These are phyloP conservation scores for Philereme transversata DNA, from an alignment of 2,888 invertebrate genomes.

Conservation along the genomic window DNA sequence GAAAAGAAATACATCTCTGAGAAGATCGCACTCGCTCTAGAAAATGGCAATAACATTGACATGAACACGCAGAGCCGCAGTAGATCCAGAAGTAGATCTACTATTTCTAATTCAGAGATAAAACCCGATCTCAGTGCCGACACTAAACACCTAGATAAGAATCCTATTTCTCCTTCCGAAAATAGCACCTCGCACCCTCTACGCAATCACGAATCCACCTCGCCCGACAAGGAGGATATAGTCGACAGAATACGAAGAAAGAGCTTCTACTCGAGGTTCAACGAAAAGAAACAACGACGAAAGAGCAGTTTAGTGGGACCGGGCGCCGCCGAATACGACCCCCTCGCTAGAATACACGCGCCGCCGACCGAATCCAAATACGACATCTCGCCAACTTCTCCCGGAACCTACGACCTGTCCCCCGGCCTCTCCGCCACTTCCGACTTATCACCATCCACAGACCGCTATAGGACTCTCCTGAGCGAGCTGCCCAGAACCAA, in stretches of 20 bases:
- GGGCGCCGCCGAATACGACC: slow-evolving; percentile 83
- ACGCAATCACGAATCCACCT: slow-evolving; percentile 73
- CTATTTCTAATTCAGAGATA: slow-evolving; percentile 77
- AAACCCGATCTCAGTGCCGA: slow-evolving; percentile 70
- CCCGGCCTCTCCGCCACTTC: slow-evolving; percentile 70
- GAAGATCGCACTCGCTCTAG: slow-evolving; percentile 57
- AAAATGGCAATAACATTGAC: slow-evolving; percentile 49
- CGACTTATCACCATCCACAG: slow-evolving; percentile 73
- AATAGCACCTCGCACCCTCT: slow-evolving; percentile 58
- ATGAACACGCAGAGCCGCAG: slow-evolving; percentile 59
- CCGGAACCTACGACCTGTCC: slow-evolving; percentile 68
- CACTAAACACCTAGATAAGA: slow-evolving; percentile 55
- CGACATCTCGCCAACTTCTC: slow-evolving; percentile 71
- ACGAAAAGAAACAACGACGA: slow-evolving; percentile 90
- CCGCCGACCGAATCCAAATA: slow-evolving; percentile 62
- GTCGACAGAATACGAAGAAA: slow-evolving; percentile 94
- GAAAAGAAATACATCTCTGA: slow-evolving; percentile 61
- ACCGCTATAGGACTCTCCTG: slow-evolving; percentile 72
- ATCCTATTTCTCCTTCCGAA: slow-evolving; percentile 55
- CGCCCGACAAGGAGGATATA: slow-evolving; percentile 88
- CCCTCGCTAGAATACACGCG: slow-evolving; percentile 73
- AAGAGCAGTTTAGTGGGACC: slow-evolving; percentile 88
- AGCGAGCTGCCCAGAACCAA: slow-evolving; percentile 66
- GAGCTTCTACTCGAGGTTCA: slow-evolving; percentile 95
- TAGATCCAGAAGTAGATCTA: slow-evolving; percentile 73